Evolutionary conservation across 2,888 invertebrate species (phyloP).

Genomic region (Nomada hirtipes): DNA sequence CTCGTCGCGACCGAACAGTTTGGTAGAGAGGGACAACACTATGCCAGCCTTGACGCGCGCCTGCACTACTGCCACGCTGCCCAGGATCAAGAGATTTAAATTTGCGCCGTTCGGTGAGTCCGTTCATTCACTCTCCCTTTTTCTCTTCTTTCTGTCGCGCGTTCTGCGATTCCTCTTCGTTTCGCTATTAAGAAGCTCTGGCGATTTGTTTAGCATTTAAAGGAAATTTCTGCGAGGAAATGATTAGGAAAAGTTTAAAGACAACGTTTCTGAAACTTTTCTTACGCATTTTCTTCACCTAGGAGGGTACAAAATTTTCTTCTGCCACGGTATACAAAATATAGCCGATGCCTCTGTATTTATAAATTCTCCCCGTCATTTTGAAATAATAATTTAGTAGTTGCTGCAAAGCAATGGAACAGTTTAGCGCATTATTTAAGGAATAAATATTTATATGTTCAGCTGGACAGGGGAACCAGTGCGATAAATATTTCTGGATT

Average conservation of each 20-base stretch:
- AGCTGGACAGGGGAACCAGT: too few relatives aligned
- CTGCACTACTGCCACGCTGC: slow-evolving; percentile 75
- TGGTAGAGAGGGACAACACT: slow-evolving; percentile 48
- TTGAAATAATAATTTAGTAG: too few relatives aligned
- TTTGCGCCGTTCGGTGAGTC: slow-evolving; percentile 73
- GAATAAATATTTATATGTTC: not conserved
- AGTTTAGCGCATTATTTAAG: too few relatives aligned
- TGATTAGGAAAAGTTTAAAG: too few relatives aligned
- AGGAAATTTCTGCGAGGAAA: not conserved
- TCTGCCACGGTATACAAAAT: too few relatives aligned
- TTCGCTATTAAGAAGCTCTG: not conserved
- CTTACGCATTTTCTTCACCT: too few relatives aligned
- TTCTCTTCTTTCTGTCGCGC: not conserved
- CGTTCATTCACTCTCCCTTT: not conserved
- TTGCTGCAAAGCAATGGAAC: too few relatives aligned
- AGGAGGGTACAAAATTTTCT: too few relatives aligned
- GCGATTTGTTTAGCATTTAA: not conserved
- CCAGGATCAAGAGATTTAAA: slow-evolving; percentile 75
- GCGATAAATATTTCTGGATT: too few relatives aligned
- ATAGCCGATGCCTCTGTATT: too few relatives aligned
- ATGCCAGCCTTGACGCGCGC: slow-evolving; percentile 77
- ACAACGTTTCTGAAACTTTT: too few relatives aligned
- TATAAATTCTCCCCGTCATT: too few relatives aligned
- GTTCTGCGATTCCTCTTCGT: not conserved
- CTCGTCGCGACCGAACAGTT: slow-evolving; percentile 22